These are phyloP conservation scores for Cettia cetti DNA, from an alignment of 2,113 vertebrate species.

Conservation along the genomic window DNA sequence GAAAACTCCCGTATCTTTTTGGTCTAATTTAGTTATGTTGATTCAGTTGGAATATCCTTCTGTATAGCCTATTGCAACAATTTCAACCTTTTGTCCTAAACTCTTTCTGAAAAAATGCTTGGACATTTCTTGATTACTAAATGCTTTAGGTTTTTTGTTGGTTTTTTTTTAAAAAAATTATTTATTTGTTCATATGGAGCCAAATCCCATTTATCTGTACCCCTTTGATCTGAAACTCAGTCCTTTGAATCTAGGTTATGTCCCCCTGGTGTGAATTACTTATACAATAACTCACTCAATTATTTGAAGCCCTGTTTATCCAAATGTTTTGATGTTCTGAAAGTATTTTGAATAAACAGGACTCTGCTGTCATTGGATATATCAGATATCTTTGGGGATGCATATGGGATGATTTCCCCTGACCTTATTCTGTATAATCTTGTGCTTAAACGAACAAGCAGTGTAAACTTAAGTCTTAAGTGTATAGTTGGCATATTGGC, in stretches of 20 bases:
- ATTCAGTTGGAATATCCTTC: background rate
- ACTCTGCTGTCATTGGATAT: slow-evolving; percentile 19
- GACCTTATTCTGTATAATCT: slow-evolving; percentile 42
- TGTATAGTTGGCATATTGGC: background rate
- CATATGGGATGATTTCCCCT: slow-evolving; percentile 21
- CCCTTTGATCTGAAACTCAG: slow-evolving; percentile 63
- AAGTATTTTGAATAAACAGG: slow-evolving; percentile 61
- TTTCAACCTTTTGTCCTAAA: background rate
- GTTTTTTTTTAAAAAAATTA: background rate
- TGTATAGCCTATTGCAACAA: background rate
- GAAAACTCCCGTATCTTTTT: background rate
- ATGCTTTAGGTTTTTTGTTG: background rate
- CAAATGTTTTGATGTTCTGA: slow-evolving; percentile 68
- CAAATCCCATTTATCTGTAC: slow-evolving; percentile 52
- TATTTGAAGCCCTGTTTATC: slow-evolving; percentile 64
- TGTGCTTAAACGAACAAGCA: background rate
- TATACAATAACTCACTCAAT: slow-evolving; percentile 67
- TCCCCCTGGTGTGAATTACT: slow-evolving; percentile 66
- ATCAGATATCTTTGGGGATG: slow-evolving; percentile 43
- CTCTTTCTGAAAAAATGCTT: background rate
- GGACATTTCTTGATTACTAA: background rate
- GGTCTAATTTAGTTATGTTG: background rate
- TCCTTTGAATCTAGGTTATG: slow-evolving; percentile 69
- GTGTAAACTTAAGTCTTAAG: background rate
- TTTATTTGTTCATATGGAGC: slow-evolving; percentile 3